phyloP scores from a whole-genome alignment of 1,140 invertebrate genomes.

The Ganaspis sp. region DNA sequence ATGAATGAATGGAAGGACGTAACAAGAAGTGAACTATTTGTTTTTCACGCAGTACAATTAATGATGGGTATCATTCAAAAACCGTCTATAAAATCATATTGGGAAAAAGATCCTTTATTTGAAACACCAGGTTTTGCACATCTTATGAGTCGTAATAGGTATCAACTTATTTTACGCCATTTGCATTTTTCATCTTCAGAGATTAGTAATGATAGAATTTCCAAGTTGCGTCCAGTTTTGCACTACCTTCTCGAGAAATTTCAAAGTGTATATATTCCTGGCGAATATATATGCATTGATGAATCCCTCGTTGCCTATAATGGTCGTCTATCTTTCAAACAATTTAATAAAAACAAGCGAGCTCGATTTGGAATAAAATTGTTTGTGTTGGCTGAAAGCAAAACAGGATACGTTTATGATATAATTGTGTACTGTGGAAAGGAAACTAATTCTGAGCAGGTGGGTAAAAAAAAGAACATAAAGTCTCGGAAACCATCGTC shows the following conservation, averaged over 20 bases:
- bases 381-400: neutral
- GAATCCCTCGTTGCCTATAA: neutral
- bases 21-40: neutral
- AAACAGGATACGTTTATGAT: neutral
- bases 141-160: slow-evolving; percentile 39
- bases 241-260: slow-evolving; percentile 41
- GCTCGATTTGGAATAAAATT: neutral
- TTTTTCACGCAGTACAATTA: neutral
- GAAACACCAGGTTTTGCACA: slow-evolving; percentile 46
- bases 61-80: slow-evolving; percentile 25
- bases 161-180: slow-evolving; percentile 35
- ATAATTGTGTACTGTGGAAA: neutral
- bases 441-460: neutral
- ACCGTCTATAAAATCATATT: slow-evolving; percentile 38
- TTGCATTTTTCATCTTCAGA: slow-evolving; percentile 44
- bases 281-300: neutral
- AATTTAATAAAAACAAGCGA: neutral
- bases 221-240: slow-evolving; percentile 42
- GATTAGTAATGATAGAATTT: slow-evolving; percentile 38
- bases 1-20: neutral
- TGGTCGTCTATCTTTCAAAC: neutral
- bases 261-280: neutral
- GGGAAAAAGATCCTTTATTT: slow-evolving; percentile 40
- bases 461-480: neutral
- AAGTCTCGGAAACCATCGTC: neutral